phyloP scores from a whole-genome alignment of 2,888 invertebrate genomes.

The Sarcophaga variegata region DNA sequence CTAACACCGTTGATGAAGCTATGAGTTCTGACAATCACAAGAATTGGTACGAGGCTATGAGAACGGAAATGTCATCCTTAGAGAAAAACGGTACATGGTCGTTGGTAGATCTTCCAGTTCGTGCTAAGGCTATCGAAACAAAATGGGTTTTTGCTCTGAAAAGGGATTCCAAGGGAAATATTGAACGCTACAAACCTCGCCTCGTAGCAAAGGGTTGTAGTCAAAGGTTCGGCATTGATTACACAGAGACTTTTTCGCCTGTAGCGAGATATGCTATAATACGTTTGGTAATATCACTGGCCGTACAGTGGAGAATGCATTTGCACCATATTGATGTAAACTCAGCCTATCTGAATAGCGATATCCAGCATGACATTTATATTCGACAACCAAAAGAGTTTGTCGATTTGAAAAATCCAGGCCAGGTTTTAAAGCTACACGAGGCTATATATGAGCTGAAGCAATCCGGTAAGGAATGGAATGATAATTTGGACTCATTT shows the following conservation, averaged over 20 bases:
- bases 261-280: conserved; percentile 43
- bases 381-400: conserved; percentile 47
- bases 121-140: conserved; percentile 23
- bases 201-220: conserved; percentile 51
- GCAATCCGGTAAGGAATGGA: conserved; percentile 27
- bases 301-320: conserved; percentile 37
- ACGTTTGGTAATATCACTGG: conserved; percentile 43
- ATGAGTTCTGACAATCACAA: background rate
- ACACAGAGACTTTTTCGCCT: conserved; percentile 37
- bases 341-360: conserved; percentile 54
- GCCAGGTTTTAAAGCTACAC: conserved; percentile 12
- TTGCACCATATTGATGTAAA: conserved; percentile 51
- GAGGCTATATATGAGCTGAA: conserved; percentile 33
- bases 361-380: conserved; percentile 49
- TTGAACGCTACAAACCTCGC: conserved; percentile 14
- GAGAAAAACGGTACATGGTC: conserved; percentile 13
- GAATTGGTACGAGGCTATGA: background rate
- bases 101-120: conserved; percentile 34
- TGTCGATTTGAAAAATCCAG: background rate
- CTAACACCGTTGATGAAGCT: conserved; percentile 1
- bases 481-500: background rate
- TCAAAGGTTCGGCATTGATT: conserved; percentile 56
- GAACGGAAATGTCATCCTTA: background rate
- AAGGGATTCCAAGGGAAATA: conserved; percentile 2
- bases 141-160: conserved; percentile 20